Evolutionary conservation across 2,113 vertebrate species (phyloP), one percentile per base, ranked within the genome.

Genomic region (Corydoras maculifer): DNA sequence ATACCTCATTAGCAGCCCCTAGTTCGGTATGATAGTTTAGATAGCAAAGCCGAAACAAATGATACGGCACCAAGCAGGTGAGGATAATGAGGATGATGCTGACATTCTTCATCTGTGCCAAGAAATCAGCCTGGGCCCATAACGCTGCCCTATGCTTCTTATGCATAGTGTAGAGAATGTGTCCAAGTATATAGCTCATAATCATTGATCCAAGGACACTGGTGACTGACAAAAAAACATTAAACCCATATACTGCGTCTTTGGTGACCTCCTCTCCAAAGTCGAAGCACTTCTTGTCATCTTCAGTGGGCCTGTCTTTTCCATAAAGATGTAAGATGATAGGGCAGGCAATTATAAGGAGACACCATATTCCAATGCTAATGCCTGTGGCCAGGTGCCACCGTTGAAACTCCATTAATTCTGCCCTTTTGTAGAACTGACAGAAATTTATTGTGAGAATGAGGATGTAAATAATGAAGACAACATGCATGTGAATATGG

Each of bases 401-500:
- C 12, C 85, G 82, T 68, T 92, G 88, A 67, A 93, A 91, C 29
- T 86, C 87, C 50, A 91, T 75, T 55, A 81, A 90, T 61, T 89
- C 81, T 10, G 75, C 83, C 79, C 77, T 85, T 9, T 86, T 79
- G 75, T 94, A 94, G 84, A 93, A 94, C 1, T 84, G 13, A 55
- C 91, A 75, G 62, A 92, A 91, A 12, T 93, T 89, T 12, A 84
- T 86, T 58, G 87, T 76, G n/a, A 98, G 85, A 0, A 95, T 91
- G 73, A 92, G 82, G 59, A 91, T 67, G 0, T 96, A 98, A 81
- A 97, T 90, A 0, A 92, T 2, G 68, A 97, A 95, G 0, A 93
- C 93, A 79, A 97, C 86, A 79, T 96, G 94, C 91, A 96, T 94
- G 81, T 98, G 95, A 53, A 93, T 83, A 68, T 97, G 93, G 71